Conservation (phyloP, 2,113 vertebrate genomes). For the Orthonyx spaldingii region DNA sequence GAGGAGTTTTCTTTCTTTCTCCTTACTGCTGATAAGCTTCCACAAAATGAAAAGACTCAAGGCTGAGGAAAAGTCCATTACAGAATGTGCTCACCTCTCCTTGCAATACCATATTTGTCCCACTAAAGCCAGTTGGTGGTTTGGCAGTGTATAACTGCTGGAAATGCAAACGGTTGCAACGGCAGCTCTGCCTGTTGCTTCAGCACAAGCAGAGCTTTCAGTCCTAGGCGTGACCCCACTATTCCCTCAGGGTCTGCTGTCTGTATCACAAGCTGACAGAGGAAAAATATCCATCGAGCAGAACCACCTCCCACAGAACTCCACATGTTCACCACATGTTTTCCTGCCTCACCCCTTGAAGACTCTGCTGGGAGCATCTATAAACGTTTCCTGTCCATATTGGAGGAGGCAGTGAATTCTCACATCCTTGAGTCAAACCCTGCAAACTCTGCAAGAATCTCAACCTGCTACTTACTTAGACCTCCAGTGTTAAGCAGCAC, state of each 20-base stretch:
- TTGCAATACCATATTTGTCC: not conserved
- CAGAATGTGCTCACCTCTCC: not conserved
- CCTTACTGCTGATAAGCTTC: not conserved
- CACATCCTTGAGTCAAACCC: not conserved
- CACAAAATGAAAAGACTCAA: not conserved
- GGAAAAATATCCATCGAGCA: not conserved
- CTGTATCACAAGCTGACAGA: not conserved
- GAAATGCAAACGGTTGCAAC: not conserved
- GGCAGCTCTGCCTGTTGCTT: not conserved
- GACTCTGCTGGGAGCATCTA: not conserved
- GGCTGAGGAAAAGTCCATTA: not conserved
- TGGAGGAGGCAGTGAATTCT: not conserved
- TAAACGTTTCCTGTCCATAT: not conserved
- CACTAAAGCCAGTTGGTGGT: not conserved
- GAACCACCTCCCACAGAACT: not conserved
- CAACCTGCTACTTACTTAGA: not conserved
- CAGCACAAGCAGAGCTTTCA: not conserved
- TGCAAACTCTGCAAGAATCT: not conserved
- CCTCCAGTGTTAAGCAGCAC: not conserved
- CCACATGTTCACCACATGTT: slow-evolving; percentile 9
- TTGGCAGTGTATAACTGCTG: not conserved
- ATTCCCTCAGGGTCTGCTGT: not conserved
- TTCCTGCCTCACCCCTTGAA: slow-evolving; percentile 36
- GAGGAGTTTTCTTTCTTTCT: not conserved
- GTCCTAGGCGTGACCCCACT: not conserved